These are phyloP conservation scores for Camptogramma bilineatum DNA, from an alignment of 2,888 invertebrate genomes.

Conservation along the genomic window DNA sequence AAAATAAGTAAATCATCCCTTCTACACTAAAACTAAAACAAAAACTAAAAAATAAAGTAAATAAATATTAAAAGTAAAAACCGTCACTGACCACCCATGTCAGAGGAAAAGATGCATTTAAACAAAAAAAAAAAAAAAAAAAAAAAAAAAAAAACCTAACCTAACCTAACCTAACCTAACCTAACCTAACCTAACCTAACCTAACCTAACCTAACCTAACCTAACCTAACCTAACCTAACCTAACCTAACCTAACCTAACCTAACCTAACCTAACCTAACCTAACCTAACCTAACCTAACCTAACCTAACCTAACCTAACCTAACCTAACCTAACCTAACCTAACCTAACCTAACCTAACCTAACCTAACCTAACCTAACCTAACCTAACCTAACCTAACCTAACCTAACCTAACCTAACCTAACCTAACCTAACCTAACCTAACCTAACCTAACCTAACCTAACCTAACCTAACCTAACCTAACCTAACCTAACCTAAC, in stretches of 20 bases:
- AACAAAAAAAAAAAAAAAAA: too few relatives aligned
- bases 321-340: slow-evolving; percentile 28
- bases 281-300: slow-evolving; percentile 27
- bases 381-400: slow-evolving; percentile 24
- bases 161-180: slow-evolving; percentile 27
- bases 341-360: slow-evolving; percentile 24
- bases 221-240: slow-evolving; percentile 28
- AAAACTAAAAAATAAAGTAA: too few relatives aligned
- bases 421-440: slow-evolving; percentile 28
- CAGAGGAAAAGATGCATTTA: too few relatives aligned
- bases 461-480: slow-evolving; percentile 23
- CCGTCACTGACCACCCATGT: too few relatives aligned
- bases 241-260: slow-evolving; percentile 27
- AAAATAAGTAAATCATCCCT: too few relatives aligned
- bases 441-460: slow-evolving; percentile 30
- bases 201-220: slow-evolving; percentile 28
- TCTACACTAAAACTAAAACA: too few relatives aligned
- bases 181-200: slow-evolving; percentile 28
- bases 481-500: slow-evolving; percentile 20
- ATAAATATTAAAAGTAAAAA: too few relatives aligned
- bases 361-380: slow-evolving; percentile 25
- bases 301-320: slow-evolving; percentile 28
- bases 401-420: slow-evolving; percentile 23
- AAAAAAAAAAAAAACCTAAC: too few relatives aligned
- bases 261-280: slow-evolving; percentile 28